Evolutionary conservation across 2,113 vertebrate genomes (phyloP).

Genomic region (Pterocles orientalis): DNA sequence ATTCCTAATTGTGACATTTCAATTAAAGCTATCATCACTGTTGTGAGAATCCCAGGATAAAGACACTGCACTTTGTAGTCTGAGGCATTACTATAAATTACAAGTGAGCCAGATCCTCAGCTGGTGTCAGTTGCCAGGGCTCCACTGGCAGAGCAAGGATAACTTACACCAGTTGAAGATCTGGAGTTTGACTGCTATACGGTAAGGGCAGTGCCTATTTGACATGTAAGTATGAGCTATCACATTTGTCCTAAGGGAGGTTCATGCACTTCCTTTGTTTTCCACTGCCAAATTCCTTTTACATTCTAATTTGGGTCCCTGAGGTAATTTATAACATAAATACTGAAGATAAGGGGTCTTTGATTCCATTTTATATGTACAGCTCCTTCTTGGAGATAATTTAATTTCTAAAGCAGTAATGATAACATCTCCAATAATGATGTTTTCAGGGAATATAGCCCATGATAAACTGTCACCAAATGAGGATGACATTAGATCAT

Average conservation of each 20-base stretch:
- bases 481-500: not conserved
- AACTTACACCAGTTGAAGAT: not conserved
- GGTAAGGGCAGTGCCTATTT: not conserved
- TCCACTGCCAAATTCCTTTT: constrained; percentile 5
- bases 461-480: constrained; percentile 10
- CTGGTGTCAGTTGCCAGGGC: not conserved
- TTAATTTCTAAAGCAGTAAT: constrained; percentile 22
- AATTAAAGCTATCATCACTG: fast-evolving
- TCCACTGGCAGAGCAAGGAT: not conserved
- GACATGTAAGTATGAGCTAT: not conserved
- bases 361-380: not conserved
- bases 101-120: not conserved
- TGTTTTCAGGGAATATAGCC: not conserved
- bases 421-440: constrained; percentile 1
- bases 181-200: not conserved
- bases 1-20: not conserved
- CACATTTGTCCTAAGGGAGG: constrained; percentile 21
- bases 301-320: constrained; percentile 3
- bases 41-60: not conserved
- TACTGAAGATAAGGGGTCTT: not conserved
- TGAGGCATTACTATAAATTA: not conserved
- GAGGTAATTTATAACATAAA: constrained; percentile 38
- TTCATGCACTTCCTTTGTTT: constrained; percentile 17
- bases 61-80: not conserved
- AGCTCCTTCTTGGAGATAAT: not conserved